Evolutionary conservation across 2,888 invertebrate genomes (phyloP), one percentile per base, ranked within the genome.

Genomic region (Platynereis dumerilii): DNA sequence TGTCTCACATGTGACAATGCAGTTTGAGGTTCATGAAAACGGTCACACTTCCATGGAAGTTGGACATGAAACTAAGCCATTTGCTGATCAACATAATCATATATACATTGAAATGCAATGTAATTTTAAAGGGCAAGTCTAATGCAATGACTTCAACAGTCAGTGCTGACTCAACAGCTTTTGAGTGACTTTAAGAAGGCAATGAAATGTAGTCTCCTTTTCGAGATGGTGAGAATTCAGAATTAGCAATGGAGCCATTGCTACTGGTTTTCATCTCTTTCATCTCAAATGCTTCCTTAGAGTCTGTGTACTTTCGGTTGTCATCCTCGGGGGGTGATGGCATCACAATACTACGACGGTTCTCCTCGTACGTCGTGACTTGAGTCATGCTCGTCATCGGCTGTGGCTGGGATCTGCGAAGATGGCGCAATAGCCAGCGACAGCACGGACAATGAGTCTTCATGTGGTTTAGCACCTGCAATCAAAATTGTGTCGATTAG

Each of bases 401-500:
- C 7, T 5, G 34, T 1, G 26, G 5, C 2, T 52, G 61, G 7
- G 61, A 39, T n/a, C n/a, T n/a, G 15, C 53, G 28, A 3, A 34
- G 54, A 15, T 39, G 34, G 3, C 48, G 34, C 39, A 53, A 2
- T n/a, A 53, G 15, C 53, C 27, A 22, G 20, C 61, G 54, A n/a
- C 54, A 61, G 42, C 61, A 61, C 1, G 61, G 61, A 24, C 54
- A 61, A 15, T 53, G 39, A n/a, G 17, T 55, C 54, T 34, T 27
- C 52, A 61, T 52, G 53, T 61, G 26, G 42, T 61, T 61, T 7
- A 54, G 61, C 12, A 61, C 61, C 61, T 61, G 34, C n/a, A n/a
- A n/a, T n/a, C n/a, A n/a, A n/a, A n/a, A n/a, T n/a, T n/a, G n/a
- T n/a, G n/a, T n/a, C n/a, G n/a, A n/a, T n/a, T n/a, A n/a, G n/a